Evolutionary conservation across 2,797 vertebrate genomes (phyloP).

Genomic region (Sebastiscus tertius): DNA sequence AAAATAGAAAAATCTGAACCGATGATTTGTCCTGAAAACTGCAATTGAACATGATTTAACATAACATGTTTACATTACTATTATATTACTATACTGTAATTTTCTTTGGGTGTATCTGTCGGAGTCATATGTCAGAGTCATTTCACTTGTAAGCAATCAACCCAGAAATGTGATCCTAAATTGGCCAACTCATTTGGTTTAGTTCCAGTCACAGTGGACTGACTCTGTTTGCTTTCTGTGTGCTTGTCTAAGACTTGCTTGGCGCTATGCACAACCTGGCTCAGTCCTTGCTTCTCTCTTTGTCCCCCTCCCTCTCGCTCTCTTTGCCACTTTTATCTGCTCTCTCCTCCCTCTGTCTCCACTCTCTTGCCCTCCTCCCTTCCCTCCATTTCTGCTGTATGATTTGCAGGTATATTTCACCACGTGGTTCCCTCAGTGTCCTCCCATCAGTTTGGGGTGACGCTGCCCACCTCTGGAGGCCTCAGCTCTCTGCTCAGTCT

Average conservation of each 20-base stretch:
- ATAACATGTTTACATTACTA: not conserved
- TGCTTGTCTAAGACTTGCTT: conserved; percentile 81
- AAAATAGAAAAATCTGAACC: not conserved
- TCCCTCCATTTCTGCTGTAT: conserved; percentile 86
- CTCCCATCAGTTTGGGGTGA: conserved; percentile 92
- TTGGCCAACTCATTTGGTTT: conserved; percentile 1
- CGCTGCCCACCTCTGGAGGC: conserved; percentile 86
- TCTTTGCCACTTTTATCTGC: conserved; percentile 56
- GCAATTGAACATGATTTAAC: not conserved
- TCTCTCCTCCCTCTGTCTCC: conserved; percentile 53
- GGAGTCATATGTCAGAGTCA: conserved; percentile 73
- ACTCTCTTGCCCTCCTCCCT: conserved; percentile 40
- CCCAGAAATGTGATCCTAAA: not conserved
- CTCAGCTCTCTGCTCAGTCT: conserved; percentile 84
- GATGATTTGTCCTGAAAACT: not conserved
- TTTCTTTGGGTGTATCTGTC: conserved; percentile 80
- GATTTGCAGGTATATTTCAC: conserved; percentile 97
- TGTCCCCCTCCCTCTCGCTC: conserved; percentile 58
- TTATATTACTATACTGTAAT: conserved; percentile 20
- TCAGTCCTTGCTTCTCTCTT: conserved; percentile 82
- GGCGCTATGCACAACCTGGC: conserved; percentile 84
- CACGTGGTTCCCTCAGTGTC: conserved; percentile 95
- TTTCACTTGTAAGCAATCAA: conserved; percentile 55
- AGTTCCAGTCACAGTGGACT: conserved; percentile 57
- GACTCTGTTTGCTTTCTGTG: conserved; percentile 81